These are phyloP conservation scores for Saccostrea cuccullata DNA, from an alignment of 1,140 invertebrate genomes.

Conservation along the genomic window DNA sequence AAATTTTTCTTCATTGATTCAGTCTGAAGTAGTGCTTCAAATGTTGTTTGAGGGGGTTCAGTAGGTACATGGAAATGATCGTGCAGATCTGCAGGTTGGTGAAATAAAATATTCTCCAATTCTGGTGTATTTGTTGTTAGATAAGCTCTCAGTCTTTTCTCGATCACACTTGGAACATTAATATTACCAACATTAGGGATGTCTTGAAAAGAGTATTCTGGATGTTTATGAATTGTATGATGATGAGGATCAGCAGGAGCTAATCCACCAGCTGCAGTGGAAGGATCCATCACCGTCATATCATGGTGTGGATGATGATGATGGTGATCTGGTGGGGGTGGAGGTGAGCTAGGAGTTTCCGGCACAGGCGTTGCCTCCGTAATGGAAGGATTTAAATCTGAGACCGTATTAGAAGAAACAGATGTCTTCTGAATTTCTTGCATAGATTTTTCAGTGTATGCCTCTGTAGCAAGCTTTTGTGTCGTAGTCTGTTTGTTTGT, in stretches of 20 bases:
- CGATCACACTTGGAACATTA: constrained; percentile 4
- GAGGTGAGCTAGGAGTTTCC: not conserved
- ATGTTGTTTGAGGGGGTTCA: not conserved
- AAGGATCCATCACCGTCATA: not conserved
- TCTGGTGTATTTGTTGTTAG: constrained; percentile 11
- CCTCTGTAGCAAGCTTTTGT: not conserved
- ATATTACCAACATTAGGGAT: not conserved
- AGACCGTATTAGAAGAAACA: not conserved
- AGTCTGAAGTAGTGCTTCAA: not conserved
- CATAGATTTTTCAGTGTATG: not conserved
- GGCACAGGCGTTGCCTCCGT: not conserved
- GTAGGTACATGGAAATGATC: not conserved
- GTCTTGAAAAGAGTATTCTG: not conserved
- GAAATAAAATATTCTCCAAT: not conserved
- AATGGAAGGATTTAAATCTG: not conserved
- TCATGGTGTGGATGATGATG: not conserved
- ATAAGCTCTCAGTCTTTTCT: constrained; percentile 1
- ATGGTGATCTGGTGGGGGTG: not conserved
- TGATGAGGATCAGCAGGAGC: not conserved
- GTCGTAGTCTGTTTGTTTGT: not conserved
- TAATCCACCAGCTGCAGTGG: not conserved
- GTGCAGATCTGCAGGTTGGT: not conserved
- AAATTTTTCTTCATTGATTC: constrained; percentile 22
- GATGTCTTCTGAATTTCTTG: not conserved
- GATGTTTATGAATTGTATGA: not conserved